phyloP scores from a whole-genome alignment of 2,888 invertebrate genomes.

The Latrodectus elegans region DNA sequence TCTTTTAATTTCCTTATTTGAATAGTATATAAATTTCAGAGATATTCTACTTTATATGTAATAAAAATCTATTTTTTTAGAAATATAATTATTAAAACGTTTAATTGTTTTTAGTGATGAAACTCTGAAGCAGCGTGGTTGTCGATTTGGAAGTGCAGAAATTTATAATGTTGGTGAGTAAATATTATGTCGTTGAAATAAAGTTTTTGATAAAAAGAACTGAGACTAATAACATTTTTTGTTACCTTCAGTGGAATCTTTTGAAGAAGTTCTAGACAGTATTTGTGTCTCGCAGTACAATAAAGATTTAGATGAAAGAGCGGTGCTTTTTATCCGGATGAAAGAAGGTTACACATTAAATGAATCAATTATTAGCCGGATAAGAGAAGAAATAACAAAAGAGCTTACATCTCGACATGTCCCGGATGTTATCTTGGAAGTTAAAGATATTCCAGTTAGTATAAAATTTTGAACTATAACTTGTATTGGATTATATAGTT shows the following conservation, averaged over 20 bases:
- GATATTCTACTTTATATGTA: too few relatives aligned
- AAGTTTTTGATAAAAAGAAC: too few relatives aligned
- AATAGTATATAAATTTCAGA: too few relatives aligned
- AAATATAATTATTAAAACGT: neutral
- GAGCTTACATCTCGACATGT: slow-evolving; percentile 78
- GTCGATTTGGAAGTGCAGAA: slow-evolving; percentile 79
- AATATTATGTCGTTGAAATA: neutral
- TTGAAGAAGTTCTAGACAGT: slow-evolving; percentile 78
- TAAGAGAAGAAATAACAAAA: slow-evolving; percentile 76
- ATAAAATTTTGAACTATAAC: neutral
- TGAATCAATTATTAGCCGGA: slow-evolving; percentile 74
- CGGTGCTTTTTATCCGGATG: slow-evolving; percentile 78
- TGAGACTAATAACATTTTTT: neutral
- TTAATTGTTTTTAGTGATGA: slow-evolving; percentile 32
- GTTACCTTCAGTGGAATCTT: slow-evolving; percentile 76
- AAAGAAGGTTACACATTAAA: slow-evolving; percentile 73
- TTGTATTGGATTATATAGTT: too few relatives aligned
- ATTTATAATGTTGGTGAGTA: slow-evolving; percentile 78
- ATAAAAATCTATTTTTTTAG: neutral
- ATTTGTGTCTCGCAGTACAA: slow-evolving; percentile 78
- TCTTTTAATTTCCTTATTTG: too few relatives aligned
- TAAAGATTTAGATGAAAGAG: slow-evolving; percentile 77
- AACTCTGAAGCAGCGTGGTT: slow-evolving; percentile 78
- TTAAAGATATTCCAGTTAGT: slow-evolving; percentile 76
- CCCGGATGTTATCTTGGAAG: slow-evolving; percentile 77